phyloP scores from a whole-genome alignment of 1,140 invertebrate genomes.

The Rhyzopertha dominica region DNA sequence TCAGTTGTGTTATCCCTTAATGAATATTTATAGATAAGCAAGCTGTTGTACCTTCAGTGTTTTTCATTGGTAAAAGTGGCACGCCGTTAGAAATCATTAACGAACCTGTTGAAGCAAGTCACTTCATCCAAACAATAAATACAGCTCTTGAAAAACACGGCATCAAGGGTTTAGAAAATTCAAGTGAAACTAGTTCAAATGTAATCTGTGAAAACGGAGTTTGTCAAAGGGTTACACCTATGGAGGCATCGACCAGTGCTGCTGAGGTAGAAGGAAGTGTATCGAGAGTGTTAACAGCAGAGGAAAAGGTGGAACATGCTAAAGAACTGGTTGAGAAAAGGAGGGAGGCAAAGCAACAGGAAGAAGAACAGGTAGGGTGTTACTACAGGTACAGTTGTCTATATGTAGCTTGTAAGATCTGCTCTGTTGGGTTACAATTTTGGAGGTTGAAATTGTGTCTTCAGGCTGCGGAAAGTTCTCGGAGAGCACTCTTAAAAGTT shows the following conservation, averaged over 20 bases:
- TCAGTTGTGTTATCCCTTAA: conserved; percentile 4
- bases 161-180: conserved; percentile 25
- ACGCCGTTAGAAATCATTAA: conserved; percentile 70
- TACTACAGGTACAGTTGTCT: too few species aligned
- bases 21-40: conserved; percentile 61
- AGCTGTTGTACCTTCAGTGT: conserved; percentile 76
- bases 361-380: conserved; percentile 58
- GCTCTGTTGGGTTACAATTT: too few species aligned
- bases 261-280: conserved; percentile 17
- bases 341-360: conserved; percentile 52
- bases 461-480: too few species aligned
- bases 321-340: conserved; percentile 57
- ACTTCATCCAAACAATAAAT: conserved; percentile 52
- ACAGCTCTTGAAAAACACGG: conserved; percentile 45
- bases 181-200: conserved; percentile 19
- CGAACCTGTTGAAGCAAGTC: conserved; percentile 49
- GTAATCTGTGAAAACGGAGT: conserved; percentile 33
- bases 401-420: too few species aligned
- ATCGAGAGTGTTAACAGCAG: conserved; percentile 17
- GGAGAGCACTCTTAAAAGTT: too few species aligned
- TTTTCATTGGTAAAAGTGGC: conserved; percentile 77
- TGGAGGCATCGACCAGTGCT: conserved; percentile 35
- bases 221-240: conserved; percentile 19
- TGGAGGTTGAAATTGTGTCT: too few species aligned
- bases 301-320: conserved; percentile 45